These are phyloP conservation scores for Bursaphelenchus okinawaensis DNA, from an alignment of 2,888 invertebrate species.

Conservation along the genomic window DNA sequence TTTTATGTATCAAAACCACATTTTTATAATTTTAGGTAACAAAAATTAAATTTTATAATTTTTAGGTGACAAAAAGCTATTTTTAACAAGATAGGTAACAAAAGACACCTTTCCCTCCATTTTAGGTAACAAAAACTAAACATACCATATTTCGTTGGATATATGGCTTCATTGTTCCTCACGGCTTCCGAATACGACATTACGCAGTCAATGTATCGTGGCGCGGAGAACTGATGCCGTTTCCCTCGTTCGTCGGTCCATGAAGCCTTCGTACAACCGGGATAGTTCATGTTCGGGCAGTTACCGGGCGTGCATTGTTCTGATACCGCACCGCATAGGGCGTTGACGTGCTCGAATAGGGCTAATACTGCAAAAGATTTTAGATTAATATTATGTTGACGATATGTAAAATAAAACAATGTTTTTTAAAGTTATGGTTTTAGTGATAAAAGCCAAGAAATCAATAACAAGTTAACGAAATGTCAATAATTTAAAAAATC, in stretches of 20 bases:
- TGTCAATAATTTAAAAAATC: too few species aligned
- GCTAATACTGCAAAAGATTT: constrained; percentile 44
- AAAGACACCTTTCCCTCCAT: too few species aligned
- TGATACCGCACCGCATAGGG: constrained; percentile 94
- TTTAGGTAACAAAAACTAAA: too few species aligned
- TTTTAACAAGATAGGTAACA: too few species aligned
- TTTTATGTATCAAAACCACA: too few species aligned
- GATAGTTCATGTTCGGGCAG: constrained; percentile 70
- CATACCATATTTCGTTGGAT: constrained; percentile 55
- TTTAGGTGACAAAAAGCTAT: too few species aligned
- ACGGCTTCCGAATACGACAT: constrained; percentile 49
- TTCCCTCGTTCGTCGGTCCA: constrained; percentile 52
- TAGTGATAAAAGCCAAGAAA: too few species aligned
- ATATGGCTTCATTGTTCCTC: constrained; percentile 45
- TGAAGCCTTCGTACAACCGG: constrained; percentile 39
- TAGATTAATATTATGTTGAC: not conserved
- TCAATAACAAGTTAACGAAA: too few species aligned
- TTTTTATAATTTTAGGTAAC: too few species aligned
- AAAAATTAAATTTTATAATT: not conserved
- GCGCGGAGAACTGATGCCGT: constrained; percentile 47
- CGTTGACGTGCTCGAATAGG: constrained; percentile 94
- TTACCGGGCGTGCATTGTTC: constrained; percentile 93
- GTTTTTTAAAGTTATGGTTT: too few species aligned
- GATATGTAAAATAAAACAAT: too few species aligned
- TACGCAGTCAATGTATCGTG: constrained; percentile 53